Percentiles rank a stretch among this genome's conserved stretches.
These are phyloP conservation scores for Spermophilus dauricus DNA, from an alignment of 2,113 vertebrate species.

Conservation along the genomic window DNA sequence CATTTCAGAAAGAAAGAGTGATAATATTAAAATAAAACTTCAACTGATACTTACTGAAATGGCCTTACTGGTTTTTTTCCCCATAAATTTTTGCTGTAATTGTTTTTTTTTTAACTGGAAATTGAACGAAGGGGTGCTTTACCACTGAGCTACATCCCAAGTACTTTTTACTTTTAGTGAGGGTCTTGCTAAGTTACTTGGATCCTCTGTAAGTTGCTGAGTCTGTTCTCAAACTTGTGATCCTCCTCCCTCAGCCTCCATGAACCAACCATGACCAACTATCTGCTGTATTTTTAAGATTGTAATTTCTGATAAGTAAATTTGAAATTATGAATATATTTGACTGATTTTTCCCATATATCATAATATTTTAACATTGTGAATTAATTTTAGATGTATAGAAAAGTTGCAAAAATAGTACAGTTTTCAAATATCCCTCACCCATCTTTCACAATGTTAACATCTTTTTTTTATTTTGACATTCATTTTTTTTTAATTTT, in stretches of 20 bases:
- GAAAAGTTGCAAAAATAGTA: slow-evolving; percentile 30
- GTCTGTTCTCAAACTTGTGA: too few relatives aligned
- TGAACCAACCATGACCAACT: too few relatives aligned
- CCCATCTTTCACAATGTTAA: neutral
- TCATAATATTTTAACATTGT: neutral
- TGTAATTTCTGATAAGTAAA: neutral
- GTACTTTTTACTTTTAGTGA: too few relatives aligned
- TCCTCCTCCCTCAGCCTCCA: too few relatives aligned
- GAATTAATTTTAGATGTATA: slow-evolving; percentile 1
- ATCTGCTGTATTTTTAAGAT: neutral
- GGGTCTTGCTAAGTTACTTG: too few relatives aligned
- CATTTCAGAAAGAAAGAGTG: neutral
- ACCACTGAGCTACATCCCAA: too few relatives aligned
- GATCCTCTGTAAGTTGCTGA: too few relatives aligned
- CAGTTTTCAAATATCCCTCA: neutral
- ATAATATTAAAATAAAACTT: neutral
- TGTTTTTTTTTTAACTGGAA: too few relatives aligned
- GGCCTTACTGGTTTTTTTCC: neutral
- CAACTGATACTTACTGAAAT: neutral
- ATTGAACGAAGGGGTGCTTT: too few relatives aligned
- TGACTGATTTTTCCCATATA: neutral
- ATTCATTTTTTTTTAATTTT: too few relatives aligned
- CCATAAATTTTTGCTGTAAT: neutral
- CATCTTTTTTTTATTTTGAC: too few relatives aligned
- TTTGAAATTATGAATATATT: neutral